Evolutionary conservation across 2,888 invertebrate species (phyloP).

Genomic region (Amblyjoppa fuscipennis): DNA sequence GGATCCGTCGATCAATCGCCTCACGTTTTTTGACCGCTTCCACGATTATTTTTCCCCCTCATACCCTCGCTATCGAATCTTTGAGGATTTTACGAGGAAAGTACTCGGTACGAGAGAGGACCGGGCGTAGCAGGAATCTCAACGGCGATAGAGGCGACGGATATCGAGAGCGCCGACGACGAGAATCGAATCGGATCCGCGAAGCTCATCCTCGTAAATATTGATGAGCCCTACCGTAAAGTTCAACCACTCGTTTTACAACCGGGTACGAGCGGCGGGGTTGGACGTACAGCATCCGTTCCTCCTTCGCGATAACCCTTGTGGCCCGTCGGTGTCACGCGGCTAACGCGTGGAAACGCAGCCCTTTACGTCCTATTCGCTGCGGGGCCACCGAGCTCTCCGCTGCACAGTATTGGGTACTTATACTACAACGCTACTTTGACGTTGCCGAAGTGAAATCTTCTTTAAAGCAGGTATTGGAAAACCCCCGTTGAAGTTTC

Average conservation of each 20-base stretch:
- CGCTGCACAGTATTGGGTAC: constrained; percentile 38
- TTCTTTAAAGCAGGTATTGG: constrained; percentile 37
- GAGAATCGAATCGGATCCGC: constrained; percentile 74
- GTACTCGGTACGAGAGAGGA: constrained; percentile 56
- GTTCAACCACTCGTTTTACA: constrained; percentile 76
- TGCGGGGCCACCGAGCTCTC: constrained; percentile 33
- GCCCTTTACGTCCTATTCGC: constrained; percentile 55
- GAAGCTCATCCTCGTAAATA: constrained; percentile 74
- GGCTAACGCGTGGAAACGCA: constrained; percentile 59
- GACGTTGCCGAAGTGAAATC: constrained; percentile 32
- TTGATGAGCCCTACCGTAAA: constrained; percentile 75
- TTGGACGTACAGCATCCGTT: constrained; percentile 68
- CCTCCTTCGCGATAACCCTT: constrained; percentile 65
- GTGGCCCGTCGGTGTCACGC: constrained; percentile 61
- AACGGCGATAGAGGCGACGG: constrained; percentile 61
- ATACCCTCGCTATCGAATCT: constrained; percentile 61
- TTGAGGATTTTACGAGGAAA: constrained; percentile 69
- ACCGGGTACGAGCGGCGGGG: constrained; percentile 65
- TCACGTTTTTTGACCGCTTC: constrained; percentile 27
- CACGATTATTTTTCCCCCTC: constrained; percentile 14
- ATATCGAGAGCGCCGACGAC: constrained; percentile 64
- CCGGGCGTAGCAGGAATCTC: constrained; percentile 62
- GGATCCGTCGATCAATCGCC: constrained; percentile 52
- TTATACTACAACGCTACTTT: constrained; percentile 33
- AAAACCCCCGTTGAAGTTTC: constrained; percentile 38